phyloP scores from a whole-genome alignment of 2,888 invertebrate genomes.

The Caradrina clavipalpis region DNA sequence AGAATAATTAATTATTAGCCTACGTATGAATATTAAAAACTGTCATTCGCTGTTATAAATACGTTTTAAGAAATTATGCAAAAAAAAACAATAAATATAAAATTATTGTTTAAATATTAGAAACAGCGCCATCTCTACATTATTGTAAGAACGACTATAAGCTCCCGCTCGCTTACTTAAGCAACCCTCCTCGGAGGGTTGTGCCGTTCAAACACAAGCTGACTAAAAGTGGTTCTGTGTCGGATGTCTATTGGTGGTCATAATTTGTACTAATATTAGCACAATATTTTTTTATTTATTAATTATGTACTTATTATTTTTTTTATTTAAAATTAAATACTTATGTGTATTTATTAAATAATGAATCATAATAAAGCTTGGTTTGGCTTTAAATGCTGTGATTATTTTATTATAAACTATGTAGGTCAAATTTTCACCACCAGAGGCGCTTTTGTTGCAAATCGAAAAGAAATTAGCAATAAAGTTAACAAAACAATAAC shows the following conservation, averaged over 20 bases:
- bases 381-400: too few relatives aligned
- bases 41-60: background rate
- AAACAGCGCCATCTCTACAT: slow-evolving; percentile 72
- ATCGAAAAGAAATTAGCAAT: slow-evolving; percentile 2
- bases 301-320: background rate
- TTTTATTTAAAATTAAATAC: background rate
- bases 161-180: slow-evolving; percentile 52
- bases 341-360: background rate
- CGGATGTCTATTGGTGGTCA: slow-evolving; percentile 14
- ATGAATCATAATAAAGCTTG: background rate
- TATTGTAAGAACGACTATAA: slow-evolving; percentile 51
- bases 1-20: too few relatives aligned
- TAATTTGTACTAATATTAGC: slow-evolving; percentile 7
- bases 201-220: slow-evolving; percentile 41
- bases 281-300: background rate
- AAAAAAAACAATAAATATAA: background rate
- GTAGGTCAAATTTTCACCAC: slow-evolving; percentile 21
- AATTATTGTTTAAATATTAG: slow-evolving; percentile 19
- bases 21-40: too few relatives aligned
- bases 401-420: slow-evolving; percentile 3
- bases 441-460: slow-evolving; percentile 33
- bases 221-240: slow-evolving; percentile 41
- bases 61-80: background rate
- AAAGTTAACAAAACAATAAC: slow-evolving; percentile 17
- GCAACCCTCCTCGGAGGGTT: slow-evolving; percentile 67